Conservation (phyloP, 2,797 vertebrate genomes). For the Cyclopterus lumpus region DNA sequence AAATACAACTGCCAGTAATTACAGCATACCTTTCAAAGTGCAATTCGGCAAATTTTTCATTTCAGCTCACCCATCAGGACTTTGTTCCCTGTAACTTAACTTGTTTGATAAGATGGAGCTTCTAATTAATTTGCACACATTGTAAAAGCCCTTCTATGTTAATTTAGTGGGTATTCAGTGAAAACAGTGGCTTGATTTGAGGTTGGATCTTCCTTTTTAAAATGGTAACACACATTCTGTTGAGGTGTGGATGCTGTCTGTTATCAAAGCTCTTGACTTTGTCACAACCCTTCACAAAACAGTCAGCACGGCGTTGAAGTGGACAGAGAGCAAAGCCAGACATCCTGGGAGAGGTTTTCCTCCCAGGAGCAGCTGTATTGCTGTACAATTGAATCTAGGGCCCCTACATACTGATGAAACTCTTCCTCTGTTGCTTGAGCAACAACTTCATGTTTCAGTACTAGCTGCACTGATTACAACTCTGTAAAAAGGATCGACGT, state of each 20-base stretch:
- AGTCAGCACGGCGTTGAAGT: conserved; percentile 24
- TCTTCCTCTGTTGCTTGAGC: conserved; percentile 23
- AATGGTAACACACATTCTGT: conserved; percentile 19
- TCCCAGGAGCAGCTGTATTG: conserved; percentile 33
- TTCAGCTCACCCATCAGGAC: conserved; percentile 66
- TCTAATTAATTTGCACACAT: conserved; percentile 45
- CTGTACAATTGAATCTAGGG: conserved; percentile 24
- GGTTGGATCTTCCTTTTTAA: conserved; percentile 13
- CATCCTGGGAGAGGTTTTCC: conserved; percentile 36
- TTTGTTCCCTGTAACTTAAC: conserved; percentile 58
- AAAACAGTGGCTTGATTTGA: conserved; percentile 43
- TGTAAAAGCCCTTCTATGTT: conserved; percentile 65
- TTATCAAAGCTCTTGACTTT: conserved; percentile 20
- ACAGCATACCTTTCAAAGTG: conserved; percentile 82
- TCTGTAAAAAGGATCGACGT: neutral
- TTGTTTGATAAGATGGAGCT: conserved; percentile 48
- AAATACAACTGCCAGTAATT: conserved; percentile 82
- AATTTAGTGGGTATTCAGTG: conserved; percentile 29
- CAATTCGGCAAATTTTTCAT: conserved; percentile 73
- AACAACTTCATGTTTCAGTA: conserved; percentile 8
- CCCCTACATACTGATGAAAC: neutral
- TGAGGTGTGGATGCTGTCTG: conserved; percentile 21
- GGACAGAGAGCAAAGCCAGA: conserved; percentile 43
- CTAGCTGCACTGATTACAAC: neutral
- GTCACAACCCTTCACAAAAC: conserved; percentile 53